Percentiles rank a stretch among this genome's conserved stretches.
Evolutionary conservation across 2,797 vertebrate species (phyloP).

Genomic region (Sebastes itinus): DNA sequence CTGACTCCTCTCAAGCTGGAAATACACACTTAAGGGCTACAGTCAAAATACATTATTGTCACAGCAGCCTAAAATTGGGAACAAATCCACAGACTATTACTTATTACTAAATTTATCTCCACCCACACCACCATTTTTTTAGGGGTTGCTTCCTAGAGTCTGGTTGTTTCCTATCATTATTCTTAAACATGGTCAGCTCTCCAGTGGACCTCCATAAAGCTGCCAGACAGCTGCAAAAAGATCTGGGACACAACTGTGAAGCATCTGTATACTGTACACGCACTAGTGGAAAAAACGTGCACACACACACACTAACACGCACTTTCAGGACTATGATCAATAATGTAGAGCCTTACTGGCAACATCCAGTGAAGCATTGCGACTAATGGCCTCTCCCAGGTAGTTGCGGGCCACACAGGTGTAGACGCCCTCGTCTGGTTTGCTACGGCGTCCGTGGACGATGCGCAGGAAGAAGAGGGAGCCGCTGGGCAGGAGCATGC

Average conservation of each 20-base stretch:
- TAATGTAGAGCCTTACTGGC: slow-evolving; percentile 84
- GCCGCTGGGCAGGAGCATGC: slow-evolving; percentile 93
- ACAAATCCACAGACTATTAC: slow-evolving; percentile 15
- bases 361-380: slow-evolving; percentile 93
- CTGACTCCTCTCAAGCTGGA: background rate
- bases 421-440: slow-evolving; percentile 93
- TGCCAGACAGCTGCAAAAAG: slow-evolving; percentile 33
- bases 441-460: slow-evolving; percentile 91
- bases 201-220: slow-evolving; percentile 32
- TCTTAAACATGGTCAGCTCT: slow-evolving; percentile 42
- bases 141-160: background rate
- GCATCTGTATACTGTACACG: background rate
- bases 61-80: slow-evolving; percentile 12
- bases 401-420: slow-evolving; percentile 94
- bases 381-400: slow-evolving; percentile 90
- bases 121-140: slow-evolving; percentile 13
- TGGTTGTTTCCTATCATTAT: slow-evolving; percentile 42
- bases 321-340: slow-evolving; percentile 5
- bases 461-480: slow-evolving; percentile 96
- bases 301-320: slow-evolving; percentile 1
- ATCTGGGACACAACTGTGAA: slow-evolving; percentile 51
- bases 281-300: background rate
- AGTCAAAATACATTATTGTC: slow-evolving; percentile 7
- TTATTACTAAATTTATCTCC: slow-evolving; percentile 26
- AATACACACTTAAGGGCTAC: background rate